Evolutionary conservation across 2,888 invertebrate genomes (phyloP).

Genomic region (Cephalotes varians): DNA sequence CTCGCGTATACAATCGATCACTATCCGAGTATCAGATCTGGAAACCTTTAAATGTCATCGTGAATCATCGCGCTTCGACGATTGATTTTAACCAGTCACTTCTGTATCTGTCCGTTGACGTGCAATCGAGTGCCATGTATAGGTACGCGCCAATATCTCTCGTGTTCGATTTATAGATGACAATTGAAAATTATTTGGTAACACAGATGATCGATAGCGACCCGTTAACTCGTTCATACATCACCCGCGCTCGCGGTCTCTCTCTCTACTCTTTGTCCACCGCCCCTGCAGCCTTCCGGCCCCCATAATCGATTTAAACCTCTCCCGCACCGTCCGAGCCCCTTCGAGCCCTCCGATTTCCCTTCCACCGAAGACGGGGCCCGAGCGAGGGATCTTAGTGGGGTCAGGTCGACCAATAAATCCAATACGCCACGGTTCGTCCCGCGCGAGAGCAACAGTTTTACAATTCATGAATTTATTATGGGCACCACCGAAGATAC

Average conservation of each 20-base stretch:
- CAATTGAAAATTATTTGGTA: conserved; percentile 85
- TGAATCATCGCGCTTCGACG: conserved; percentile 7
- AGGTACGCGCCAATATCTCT: conserved; percentile 47
- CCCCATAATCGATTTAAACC: conserved; percentile 47
- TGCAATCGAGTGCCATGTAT: conserved; percentile 14
- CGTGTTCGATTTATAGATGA: conserved; percentile 77
- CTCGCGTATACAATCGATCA: conserved; percentile 31
- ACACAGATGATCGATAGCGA: conserved; percentile 83
- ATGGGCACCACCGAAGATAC: conserved; percentile 81
- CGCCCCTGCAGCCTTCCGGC: conserved; percentile 33
- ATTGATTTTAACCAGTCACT: conserved; percentile 57
- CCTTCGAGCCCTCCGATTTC: conserved; percentile 44
- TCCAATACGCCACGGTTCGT: conserved; percentile 85
- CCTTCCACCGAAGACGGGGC: conserved; percentile 56
- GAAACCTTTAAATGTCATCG: conserved; percentile 50
- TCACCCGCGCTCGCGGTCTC: conserved; percentile 72
- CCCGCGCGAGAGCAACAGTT: conserved; percentile 83
- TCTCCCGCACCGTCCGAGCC: conserved; percentile 64
- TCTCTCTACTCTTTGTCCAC: conserved; percentile 55
- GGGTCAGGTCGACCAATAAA: conserved; percentile 85
- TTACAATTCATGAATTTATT: conserved; percentile 85
- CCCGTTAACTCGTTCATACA: conserved; percentile 84
- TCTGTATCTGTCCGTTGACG: conserved; percentile 18
- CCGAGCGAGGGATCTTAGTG: conserved; percentile 80
- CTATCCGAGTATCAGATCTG: conserved; percentile 37